Evolutionary conservation across 2,888 invertebrate genomes (phyloP).

Genomic region (Lepidocyrtoides sp.): DNA sequence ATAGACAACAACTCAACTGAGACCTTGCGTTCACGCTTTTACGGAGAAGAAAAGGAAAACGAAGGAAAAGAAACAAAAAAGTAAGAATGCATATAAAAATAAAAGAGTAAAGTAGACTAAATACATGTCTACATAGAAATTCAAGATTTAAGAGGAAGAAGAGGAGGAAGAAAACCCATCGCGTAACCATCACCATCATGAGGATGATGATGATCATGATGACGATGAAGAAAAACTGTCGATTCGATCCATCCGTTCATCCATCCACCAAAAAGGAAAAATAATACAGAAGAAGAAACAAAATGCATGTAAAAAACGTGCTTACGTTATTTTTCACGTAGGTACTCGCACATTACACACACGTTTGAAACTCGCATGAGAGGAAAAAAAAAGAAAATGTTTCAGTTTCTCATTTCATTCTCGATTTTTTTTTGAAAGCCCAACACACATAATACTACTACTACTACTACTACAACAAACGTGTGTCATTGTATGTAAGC

Average conservation of each 20-base stretch:
- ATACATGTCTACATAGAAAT: background rate
- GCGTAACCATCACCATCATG: background rate
- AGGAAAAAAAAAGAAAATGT: background rate
- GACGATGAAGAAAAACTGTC: background rate
- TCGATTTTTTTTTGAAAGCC: background rate
- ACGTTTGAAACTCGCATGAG: background rate
- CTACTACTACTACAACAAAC: background rate
- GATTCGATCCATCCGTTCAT: constrained; percentile 24
- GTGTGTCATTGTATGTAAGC: background rate
- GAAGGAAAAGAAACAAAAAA: background rate
- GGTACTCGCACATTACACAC: constrained; percentile 12
- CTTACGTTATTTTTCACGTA: constrained; percentile 11
- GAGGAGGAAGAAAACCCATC: background rate
- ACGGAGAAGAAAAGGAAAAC: background rate
- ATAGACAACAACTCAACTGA: constrained; percentile 81
- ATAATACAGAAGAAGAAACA: background rate
- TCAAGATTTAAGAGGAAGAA: background rate
- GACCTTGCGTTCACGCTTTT: constrained; percentile 61
- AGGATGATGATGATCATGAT: background rate
- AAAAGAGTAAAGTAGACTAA: background rate
- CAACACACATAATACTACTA: background rate
- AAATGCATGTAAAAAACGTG: constrained; percentile 30
- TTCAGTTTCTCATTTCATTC: background rate
- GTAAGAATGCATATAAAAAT: too few species aligned
- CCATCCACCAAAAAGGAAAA: background rate